phyloP scores from a whole-genome alignment of 2,797 vertebrate species.

The Hoplostethus mediterraneus region DNA sequence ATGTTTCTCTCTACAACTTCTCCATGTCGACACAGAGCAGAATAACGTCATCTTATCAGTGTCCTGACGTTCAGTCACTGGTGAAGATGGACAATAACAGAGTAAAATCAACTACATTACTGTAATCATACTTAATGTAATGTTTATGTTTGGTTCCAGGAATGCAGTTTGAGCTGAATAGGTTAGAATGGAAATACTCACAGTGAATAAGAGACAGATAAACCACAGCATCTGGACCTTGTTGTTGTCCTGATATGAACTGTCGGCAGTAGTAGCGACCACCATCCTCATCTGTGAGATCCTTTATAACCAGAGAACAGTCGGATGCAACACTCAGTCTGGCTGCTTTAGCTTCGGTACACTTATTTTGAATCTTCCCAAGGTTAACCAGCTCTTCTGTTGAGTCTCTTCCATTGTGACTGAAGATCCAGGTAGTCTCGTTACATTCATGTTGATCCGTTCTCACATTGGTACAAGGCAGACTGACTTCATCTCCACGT shows the following conservation, averaged over 20 bases:
- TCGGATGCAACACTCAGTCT: slow-evolving; percentile 28
- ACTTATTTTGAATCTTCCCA: background rate
- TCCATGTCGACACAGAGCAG: background rate
- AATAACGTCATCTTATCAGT: fast-evolving
- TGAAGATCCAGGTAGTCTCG: background rate
- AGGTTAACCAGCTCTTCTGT: fast-evolving
- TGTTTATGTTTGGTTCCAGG: no score
- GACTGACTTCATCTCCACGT: slow-evolving; percentile 9
- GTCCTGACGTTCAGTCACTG: background rate
- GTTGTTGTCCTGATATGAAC: background rate
- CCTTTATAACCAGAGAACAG: slow-evolving; percentile 55
- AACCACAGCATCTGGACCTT: fast-evolving
- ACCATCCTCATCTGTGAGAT: background rate
- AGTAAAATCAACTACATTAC: background rate
- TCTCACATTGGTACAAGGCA: slow-evolving; percentile 7
- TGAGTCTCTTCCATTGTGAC: background rate
- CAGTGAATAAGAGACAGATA: slow-evolving; percentile 10
- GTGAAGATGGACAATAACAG: slow-evolving; percentile 6
- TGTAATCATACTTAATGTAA: no score
- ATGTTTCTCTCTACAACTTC: fast-evolving
- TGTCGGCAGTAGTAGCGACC: background rate
- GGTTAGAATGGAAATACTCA: slow-evolving; percentile 31
- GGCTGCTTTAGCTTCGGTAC: background rate
- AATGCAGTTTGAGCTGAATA: slow-evolving; percentile 8
- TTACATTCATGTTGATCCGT: background rate